Base-by-base conservation (phyloP, 1,140 invertebrate species). In the Zaprionus tsacasi region DNA sequence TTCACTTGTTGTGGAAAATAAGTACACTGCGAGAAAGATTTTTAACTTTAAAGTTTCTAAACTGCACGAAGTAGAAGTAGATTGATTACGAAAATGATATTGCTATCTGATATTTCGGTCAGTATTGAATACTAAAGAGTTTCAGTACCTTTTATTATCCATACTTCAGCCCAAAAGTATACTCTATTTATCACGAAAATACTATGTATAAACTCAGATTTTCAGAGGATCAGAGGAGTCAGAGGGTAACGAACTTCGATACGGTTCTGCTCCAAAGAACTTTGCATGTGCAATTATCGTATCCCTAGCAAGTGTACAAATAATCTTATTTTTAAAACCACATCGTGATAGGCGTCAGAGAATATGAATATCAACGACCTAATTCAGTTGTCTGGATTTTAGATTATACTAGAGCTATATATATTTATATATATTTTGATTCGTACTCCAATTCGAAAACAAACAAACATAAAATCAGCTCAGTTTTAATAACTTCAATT, bases 21-120 rank as follows among this genome's bases (percentile, higher is more conserved):
- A 55, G 5, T 40, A 43, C 63, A 65, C 36, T 65, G 13, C 17
- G 36, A 55, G 25, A 56, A 56, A 43, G 1, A 48, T 21, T 50
- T 17, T 2, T 36, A 36, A 3, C 6, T 50, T 10, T 7, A 0
- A 15, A 43, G 13, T 43, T n/a, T n/a, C 0, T 7, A 43, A n/a
- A n/a, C 38, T 40, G 25, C 1, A 27, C 4, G 25, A 27, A 27
- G 25, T 2, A 2, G 1, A 27, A 27, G 25, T 1, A 27, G 4
- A 27, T 27, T 27, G 21, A 1, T 21, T 21, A 21, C 21, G 2
- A 21, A 21, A 2, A 21, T 21, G 21, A 2, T 21, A 21, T 21
- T 2, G 21, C 21, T 21, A 21, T 21, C 21, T 21, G 21, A 21
- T 21, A 21, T 21, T 21, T 21, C 21, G 2, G 2, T 21, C 21